Conservation (phyloP, 2,888 invertebrate species). For the Zhuqinia jingwanae region DNA sequence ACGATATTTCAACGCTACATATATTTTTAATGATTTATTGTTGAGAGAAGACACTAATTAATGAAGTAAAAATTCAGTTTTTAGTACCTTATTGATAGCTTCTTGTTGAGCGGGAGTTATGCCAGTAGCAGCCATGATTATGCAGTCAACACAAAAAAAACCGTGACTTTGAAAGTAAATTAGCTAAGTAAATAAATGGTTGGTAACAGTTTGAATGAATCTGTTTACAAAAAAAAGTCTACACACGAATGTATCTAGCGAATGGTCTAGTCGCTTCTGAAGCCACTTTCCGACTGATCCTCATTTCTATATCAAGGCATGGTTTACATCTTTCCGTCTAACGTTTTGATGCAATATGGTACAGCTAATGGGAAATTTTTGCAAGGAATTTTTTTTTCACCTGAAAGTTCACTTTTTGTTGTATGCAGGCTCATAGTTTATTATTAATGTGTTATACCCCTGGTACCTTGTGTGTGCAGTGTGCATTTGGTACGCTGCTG, state of each 20-base stretch:
- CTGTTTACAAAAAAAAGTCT: no score
- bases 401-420: slow-evolving; percentile 54
- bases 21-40: background rate
- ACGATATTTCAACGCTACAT: background rate
- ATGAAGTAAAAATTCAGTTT: background rate
- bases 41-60: no score
- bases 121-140: slow-evolving; percentile 54
- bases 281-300: slow-evolving; percentile 64
- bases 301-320: slow-evolving; percentile 54
- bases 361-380: slow-evolving; percentile 61
- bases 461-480: background rate
- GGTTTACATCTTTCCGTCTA: slow-evolving; percentile 51
- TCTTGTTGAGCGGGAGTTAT: slow-evolving; percentile 66
- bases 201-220: slow-evolving; percentile 4
- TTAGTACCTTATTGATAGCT: slow-evolving; percentile 70
- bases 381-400: slow-evolving; percentile 62
- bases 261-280: slow-evolving; percentile 45
- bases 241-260: background rate
- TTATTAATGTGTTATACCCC: background rate
- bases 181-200: background rate
- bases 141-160: background rate
- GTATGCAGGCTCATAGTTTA: slow-evolving; percentile 4
- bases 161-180: background rate
- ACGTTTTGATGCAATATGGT: slow-evolving; percentile 13
- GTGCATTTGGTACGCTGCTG: background rate